Percentiles rank a stretch among this genome's conserved stretches.
These are phyloP conservation scores for Bujurquina vittata DNA, from an alignment of 2,113 vertebrate genomes.

Conservation along the genomic window DNA sequence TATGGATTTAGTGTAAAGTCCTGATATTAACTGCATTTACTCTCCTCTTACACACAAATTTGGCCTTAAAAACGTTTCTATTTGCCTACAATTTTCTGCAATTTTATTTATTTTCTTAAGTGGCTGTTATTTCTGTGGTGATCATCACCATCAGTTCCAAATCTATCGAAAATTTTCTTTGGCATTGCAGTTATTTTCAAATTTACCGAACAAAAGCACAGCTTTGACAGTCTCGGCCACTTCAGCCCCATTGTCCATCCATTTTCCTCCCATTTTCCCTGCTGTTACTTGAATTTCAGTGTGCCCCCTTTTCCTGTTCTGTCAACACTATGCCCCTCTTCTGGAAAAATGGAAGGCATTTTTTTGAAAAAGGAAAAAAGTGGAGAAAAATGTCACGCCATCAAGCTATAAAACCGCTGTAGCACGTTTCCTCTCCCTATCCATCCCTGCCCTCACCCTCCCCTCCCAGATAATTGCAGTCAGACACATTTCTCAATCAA, in stretches of 20 bases:
- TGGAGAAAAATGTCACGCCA: constrained; percentile 75
- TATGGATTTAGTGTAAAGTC: neutral
- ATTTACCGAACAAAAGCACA: constrained; percentile 40
- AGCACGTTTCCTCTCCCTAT: constrained; percentile 57
- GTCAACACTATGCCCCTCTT: constrained; percentile 65
- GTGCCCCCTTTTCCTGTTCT: constrained; percentile 54
- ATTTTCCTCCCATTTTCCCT: constrained; percentile 57
- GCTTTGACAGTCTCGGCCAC: constrained; percentile 57
- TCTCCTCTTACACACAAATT: neutral
- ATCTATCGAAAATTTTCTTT: constrained; percentile 9
- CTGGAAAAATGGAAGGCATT: constrained; percentile 52
- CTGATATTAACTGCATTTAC: neutral
- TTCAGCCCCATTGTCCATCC: constrained; percentile 57
- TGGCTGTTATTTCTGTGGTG: constrained; percentile 5
- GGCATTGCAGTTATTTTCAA: constrained; percentile 35
- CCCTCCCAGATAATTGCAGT: constrained; percentile 78
- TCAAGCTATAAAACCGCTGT: constrained; percentile 76
- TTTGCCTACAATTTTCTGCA: constrained; percentile 21
- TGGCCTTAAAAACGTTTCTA: constrained; percentile 6
- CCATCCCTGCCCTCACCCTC: constrained; percentile 34
- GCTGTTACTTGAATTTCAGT: constrained; percentile 44
- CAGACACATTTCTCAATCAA: constrained; percentile 84
- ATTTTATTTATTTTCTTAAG: constrained; percentile 30
- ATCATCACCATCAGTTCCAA: constrained; percentile 21
- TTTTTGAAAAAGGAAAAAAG: neutral